Base-by-base conservation (phyloP, 2,888 invertebrate species). In the Rotaria sp. region DNA sequence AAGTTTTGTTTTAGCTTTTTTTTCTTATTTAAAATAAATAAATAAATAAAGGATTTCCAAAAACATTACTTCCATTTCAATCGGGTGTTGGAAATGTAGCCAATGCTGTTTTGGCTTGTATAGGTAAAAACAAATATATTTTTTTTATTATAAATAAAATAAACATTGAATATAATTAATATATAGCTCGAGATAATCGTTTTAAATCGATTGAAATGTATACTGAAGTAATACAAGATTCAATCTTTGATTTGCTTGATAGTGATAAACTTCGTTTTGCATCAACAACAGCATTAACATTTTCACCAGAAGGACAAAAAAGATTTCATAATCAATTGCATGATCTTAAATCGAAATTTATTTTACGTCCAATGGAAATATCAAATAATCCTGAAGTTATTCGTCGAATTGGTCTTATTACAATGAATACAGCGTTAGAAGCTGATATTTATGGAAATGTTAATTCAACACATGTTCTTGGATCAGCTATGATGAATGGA, bases 361-460 rank as follows among this genome's bases (percentile, higher is more conserved):
- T 84, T 35, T 26, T 84, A 55, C 50, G 84, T 13, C 84, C 84
- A 35, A 50, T 52, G 55, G 84, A 84, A 55, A 84, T 84, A 21
- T 52, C 52, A 26, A 84, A 84, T 35, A 48, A 84, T 55, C 84
- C 84, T 3, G 84, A 84, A 52, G 84, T 84, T 52, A 52, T 84
- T 38, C 84, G 84, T 84, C 50, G 84, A 10, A 50, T 84, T 0
- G 84, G 50, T n/a, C n/a, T 84, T 5, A 84, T 84, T 50, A 55
- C 84, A 52, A 84, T 84, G 84, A 84, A 84, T 52, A 84, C 84
- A 21, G 84, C 84, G 11, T 52, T 84, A 35, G 84, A 84, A 52
- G 48, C 38, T 52, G 84, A 84, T 55, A 84, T 84, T 26, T 84
- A 84, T 55, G 84, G 84, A 45, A 84, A 84, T 55, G 84, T 84